Conservation (phyloP, 2,797 vertebrate genomes). For the Brachymystax lenok region DNA sequence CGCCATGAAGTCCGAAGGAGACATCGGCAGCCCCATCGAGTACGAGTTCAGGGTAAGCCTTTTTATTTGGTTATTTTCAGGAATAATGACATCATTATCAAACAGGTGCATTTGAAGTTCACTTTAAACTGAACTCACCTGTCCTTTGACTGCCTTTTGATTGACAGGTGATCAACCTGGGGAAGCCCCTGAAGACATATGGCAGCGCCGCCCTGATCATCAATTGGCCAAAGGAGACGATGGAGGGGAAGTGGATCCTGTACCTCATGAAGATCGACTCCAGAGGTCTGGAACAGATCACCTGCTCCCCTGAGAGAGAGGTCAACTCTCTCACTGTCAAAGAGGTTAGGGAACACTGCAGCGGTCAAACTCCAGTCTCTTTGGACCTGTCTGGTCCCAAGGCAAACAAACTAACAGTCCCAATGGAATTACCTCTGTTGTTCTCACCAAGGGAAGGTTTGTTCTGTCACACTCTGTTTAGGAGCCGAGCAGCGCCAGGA, state of each 20-base stretch:
- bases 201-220: conserved; percentile 83
- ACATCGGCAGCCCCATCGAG: conserved; percentile 87
- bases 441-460: background rate
- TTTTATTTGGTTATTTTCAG: background rate
- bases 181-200: conserved; percentile 83
- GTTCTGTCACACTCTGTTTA: conserved; percentile 35
- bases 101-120: background rate
- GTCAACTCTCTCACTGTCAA: conserved; percentile 69
- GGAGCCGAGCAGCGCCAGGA: conserved; percentile 64
- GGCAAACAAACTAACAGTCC: background rate
- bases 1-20: conserved; percentile 82
- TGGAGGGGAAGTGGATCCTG: conserved; percentile 83
- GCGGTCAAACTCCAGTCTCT: background rate
- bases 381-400: background rate
- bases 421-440: background rate
- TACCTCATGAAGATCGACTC: conserved; percentile 87
- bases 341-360: conserved; percentile 45
- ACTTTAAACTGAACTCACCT: background rate
- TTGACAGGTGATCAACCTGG: conserved; percentile 88
- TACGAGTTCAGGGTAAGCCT: conserved; percentile 88
- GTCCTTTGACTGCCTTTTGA: background rate
- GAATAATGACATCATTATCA: background rate
- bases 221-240: conserved; percentile 86
- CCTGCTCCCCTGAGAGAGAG: conserved; percentile 74
- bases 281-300: conserved; percentile 74